phyloP scores from a whole-genome alignment of 1,140 invertebrate genomes.

The Bathynomus jamesi region DNA sequence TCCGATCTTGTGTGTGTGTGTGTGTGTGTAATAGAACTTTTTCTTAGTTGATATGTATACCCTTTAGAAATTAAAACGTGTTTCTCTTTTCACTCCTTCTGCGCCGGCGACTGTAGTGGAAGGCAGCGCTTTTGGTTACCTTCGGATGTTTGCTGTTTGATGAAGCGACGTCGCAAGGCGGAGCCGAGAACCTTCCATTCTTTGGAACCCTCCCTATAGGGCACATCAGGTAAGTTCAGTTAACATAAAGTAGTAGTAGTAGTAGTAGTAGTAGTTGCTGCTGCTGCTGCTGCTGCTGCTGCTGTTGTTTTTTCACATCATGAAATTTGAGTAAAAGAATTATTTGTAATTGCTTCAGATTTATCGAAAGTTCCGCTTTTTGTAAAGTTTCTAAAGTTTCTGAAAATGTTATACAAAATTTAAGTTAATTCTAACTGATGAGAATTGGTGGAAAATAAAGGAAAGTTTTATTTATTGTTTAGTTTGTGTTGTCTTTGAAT shows the following conservation, averaged over 20 bases:
- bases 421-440: neutral
- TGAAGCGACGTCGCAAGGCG: constrained; percentile 17
- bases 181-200: constrained; percentile 33
- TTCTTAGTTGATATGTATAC: neutral
- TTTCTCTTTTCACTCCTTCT: no score
- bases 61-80: no score
- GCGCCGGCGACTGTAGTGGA: constrained; percentile 25
- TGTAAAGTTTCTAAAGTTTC: neutral
- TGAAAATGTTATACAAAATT: neutral
- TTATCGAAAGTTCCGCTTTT: neutral
- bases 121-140: constrained; percentile 24
- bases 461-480: neutral
- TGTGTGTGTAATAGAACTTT: neutral
- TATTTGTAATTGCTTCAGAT: no score
- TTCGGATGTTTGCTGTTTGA: constrained; percentile 28
- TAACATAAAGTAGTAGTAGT: no score
- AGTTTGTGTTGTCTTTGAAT: neutral
- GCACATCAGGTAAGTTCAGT: constrained; percentile 17
- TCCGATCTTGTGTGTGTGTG: neutral
- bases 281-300: neutral
- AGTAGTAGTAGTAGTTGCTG: neutral
- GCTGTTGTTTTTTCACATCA: neutral
- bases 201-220: constrained; percentile 22
- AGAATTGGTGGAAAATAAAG: neutral
- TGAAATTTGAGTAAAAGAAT: neutral